Conservation (phyloP, 2,113 vertebrate species). For the Petrocephalus microphthalmus region DNA sequence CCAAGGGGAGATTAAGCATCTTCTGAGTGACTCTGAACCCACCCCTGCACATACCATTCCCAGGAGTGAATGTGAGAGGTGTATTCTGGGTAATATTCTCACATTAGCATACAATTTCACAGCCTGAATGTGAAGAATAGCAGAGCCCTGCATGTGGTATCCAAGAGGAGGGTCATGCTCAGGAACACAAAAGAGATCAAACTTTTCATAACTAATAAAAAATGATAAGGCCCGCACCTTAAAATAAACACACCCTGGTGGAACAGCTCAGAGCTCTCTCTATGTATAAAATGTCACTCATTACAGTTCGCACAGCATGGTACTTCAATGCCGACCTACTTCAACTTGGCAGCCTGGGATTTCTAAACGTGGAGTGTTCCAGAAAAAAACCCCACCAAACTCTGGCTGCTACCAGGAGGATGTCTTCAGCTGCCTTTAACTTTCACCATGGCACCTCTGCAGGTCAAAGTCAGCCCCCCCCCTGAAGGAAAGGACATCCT, state of each 20-base stretch:
- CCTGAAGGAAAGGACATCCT: background rate
- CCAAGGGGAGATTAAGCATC: background rate
- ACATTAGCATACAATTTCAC: background rate
- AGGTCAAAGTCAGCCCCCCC: background rate
- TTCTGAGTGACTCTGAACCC: background rate
- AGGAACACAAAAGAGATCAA: background rate
- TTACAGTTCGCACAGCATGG: background rate
- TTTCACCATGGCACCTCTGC: background rate
- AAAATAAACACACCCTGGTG: background rate
- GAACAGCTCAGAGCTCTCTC: background rate
- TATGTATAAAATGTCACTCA: background rate
- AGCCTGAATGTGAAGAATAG: background rate
- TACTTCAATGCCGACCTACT: background rate
- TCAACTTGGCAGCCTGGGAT: background rate
- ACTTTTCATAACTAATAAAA: background rate
- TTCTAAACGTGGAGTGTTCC: background rate
- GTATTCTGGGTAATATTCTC: background rate
- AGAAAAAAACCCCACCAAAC: background rate
- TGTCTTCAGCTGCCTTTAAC: background rate
- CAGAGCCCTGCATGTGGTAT: background rate
- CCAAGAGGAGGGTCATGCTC: background rate
- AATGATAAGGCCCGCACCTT: background rate
- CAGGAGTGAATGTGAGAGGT: background rate
- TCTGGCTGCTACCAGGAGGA: background rate
- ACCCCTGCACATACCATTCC: background rate